These are phyloP conservation scores for Ginglymostoma cirratum DNA, from an alignment of 2,113 vertebrate species.

Conservation along the genomic window DNA sequence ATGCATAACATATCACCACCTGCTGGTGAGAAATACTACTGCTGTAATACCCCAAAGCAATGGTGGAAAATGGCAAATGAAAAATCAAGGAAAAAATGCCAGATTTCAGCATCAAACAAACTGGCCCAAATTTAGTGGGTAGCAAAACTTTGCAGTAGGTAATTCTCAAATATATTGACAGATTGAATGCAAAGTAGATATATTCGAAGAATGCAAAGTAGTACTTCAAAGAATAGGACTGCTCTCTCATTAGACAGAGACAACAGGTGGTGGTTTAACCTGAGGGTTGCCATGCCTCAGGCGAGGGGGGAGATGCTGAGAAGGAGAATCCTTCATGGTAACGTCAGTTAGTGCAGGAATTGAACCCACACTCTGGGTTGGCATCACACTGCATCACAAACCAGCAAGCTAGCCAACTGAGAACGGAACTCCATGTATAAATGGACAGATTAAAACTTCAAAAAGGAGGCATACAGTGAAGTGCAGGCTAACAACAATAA, in stretches of 20 bases:
- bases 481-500: not conserved
- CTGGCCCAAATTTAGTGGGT: not conserved
- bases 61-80: not conserved
- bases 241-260: too few species aligned
- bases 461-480: not conserved
- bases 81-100: not conserved
- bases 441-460: not conserved
- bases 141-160: not conserved
- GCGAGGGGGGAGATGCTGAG: too few species aligned
- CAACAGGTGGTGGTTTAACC: too few species aligned
- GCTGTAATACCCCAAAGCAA: not conserved
- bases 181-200: not conserved
- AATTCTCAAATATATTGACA: not conserved
- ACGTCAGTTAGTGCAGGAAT: too few species aligned
- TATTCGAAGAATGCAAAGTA: not conserved
- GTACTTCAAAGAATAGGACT: not conserved
- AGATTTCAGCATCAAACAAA: not conserved
- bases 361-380: too few species aligned
- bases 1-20: not conserved
- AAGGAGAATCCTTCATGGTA: too few species aligned
- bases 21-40: not conserved
- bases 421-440: not conserved
- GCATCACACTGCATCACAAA: too few species aligned
- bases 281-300: too few species aligned
- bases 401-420: too few species aligned